Base-by-base conservation (phyloP, 2,113 vertebrate species). In the Hippolais icterina region DNA sequence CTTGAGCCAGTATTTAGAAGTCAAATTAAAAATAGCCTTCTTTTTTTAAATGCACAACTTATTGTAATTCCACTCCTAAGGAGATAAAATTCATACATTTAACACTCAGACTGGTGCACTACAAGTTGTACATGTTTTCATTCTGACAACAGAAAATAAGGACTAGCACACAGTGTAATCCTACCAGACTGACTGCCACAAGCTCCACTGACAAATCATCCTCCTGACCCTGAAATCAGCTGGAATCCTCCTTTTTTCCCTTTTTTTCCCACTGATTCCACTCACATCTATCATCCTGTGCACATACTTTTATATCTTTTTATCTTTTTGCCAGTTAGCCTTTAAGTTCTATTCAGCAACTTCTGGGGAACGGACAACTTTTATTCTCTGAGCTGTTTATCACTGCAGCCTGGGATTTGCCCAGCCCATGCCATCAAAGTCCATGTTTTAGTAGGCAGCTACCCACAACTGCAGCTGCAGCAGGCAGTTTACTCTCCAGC, bases 1-100 rank as follows among this genome's bases (percentile, higher is more conserved):
- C 83, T 96, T 31, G 19, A 95, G 63, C n/a, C 87, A 70, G 44
- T 66, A 50, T 83, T 88, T 49, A 44, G 28, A 78, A 81, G 44
- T 68, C 44, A 97, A 94, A 95, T 52, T 94, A 68, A 96, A 91
- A 96, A 89, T 9, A 72, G 47, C 14, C 81, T 87, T 71, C 10
- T 61, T 94, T 81, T 90, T 41, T 6, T 0, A 50, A 97, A 95
- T 49, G 29, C 77, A 44, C 53, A 94, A 44, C 56, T 90, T 66
- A 91, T 13, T 95, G 74, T 37, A 93, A 95, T 89, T 94, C 70
- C 69, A 83, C 71, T 83, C 76, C 53, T 63, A 87, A 81, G 66
- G 10, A 75, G 77, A 66, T 11, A 83, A 66, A 96, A 90, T 42
- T 74, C 41, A 29, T 82, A 63, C 54, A 52, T 52, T 52, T 83